phyloP scores from a whole-genome alignment of 1,140 invertebrate species.

The Philotrypesis tridentata region DNA sequence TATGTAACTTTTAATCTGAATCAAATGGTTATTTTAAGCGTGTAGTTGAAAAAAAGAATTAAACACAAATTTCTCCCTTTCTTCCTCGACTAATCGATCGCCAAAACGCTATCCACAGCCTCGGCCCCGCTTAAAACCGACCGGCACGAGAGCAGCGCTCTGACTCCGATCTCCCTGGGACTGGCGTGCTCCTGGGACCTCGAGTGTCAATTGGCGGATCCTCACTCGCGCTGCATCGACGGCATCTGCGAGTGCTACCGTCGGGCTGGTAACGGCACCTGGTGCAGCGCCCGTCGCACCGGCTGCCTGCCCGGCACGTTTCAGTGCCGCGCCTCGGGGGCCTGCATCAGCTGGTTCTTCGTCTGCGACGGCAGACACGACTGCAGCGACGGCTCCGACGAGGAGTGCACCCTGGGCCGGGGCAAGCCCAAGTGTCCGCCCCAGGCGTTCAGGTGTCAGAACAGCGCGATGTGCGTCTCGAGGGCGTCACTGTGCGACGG shows the following conservation, averaged over 20 bases:
- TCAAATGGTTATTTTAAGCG: too few relatives aligned
- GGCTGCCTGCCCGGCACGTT: conserved; percentile 90
- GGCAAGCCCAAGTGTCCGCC: conserved; percentile 64
- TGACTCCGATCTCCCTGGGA: conserved; percentile 83
- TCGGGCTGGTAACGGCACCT: conserved; percentile 70
- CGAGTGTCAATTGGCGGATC: conserved; percentile 87
- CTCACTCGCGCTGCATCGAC: conserved; percentile 82
- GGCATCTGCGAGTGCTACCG: conserved; percentile 87
- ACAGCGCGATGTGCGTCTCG: conserved; percentile 83
- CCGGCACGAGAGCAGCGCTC: conserved; percentile 71
- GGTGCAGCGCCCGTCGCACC: conserved; percentile 81
- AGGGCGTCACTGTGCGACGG: conserved; percentile 86
- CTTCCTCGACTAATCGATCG: too few relatives aligned
- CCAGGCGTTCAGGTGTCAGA: conserved; percentile 80
- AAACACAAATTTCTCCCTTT: too few relatives aligned
- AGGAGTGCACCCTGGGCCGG: conserved; percentile 77
- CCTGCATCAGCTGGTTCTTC: conserved; percentile 93
- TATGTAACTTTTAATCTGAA: too few relatives aligned
- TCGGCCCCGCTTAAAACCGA: conserved; percentile 63
- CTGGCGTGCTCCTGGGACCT: conserved; percentile 82
- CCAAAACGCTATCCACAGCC: too few relatives aligned
- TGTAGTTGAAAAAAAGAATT: neutral
- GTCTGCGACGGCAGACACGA: conserved; percentile 94
- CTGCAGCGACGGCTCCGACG: conserved; percentile 89
- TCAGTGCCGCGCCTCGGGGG: conserved; percentile 85